phyloP scores from a whole-genome alignment of 2,888 invertebrate species.

The Ichneumoninae sp. region DNA sequence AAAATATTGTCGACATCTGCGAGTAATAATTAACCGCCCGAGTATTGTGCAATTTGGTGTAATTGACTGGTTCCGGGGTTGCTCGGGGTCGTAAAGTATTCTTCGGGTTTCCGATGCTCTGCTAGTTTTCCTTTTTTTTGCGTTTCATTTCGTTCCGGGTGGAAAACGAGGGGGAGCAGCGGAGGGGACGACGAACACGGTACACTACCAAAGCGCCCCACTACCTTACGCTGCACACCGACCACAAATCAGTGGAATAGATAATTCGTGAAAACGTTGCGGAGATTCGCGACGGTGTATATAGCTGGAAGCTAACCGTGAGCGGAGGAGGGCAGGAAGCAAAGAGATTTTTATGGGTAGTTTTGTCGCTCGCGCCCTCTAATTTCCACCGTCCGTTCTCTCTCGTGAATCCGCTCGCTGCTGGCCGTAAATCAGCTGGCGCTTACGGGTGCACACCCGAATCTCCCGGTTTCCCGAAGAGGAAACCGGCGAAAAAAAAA shows the following conservation, averaged over 20 bases:
- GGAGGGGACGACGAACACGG: constrained; percentile 19
- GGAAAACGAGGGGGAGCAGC: constrained; percentile 33
- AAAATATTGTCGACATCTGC: constrained; percentile 5
- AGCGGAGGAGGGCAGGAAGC: constrained; percentile 16
- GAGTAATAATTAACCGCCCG: constrained; percentile 20
- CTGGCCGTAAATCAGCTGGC: constrained; percentile 48
- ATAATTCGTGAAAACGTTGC: constrained; percentile 43
- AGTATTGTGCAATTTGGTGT: constrained; percentile 31
- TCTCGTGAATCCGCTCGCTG: constrained; percentile 1
- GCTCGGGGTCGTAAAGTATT: constrained; percentile 38
- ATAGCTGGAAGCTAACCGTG: constrained; percentile 7
- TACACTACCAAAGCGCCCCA: constrained; percentile 1
- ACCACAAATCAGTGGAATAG: constrained; percentile 51
- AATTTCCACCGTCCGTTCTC: constrained; percentile 54
- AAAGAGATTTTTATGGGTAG: constrained; percentile 59
- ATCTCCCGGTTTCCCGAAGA: constrained; percentile 15
- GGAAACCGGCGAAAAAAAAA: background rate
- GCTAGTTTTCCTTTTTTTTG: constrained; percentile 1
- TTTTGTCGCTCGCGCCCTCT: constrained; percentile 60
- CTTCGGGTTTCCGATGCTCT: constrained; percentile 35
- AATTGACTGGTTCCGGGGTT: constrained; percentile 16
- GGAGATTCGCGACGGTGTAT: constrained; percentile 7
- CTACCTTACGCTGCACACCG: constrained; percentile 4
- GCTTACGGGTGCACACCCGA: constrained; percentile 31
- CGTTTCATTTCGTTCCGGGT: constrained; percentile 7